Conservation (phyloP, 2,797 vertebrate genomes). For the Myotis myotis region DNA sequence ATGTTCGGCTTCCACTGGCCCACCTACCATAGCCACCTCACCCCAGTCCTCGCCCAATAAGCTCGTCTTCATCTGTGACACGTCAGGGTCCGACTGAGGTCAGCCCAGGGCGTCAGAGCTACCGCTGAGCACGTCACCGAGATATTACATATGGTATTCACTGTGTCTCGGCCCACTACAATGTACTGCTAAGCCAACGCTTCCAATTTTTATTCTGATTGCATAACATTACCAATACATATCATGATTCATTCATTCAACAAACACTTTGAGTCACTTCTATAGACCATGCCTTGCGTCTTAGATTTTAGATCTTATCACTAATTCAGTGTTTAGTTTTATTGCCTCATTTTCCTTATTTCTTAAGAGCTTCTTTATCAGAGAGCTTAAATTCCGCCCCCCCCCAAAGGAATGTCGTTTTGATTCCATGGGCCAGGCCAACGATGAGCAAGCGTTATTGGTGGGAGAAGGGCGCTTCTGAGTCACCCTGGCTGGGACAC, state of each 20-base stretch:
- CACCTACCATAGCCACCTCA: not conserved
- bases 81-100: not conserved
- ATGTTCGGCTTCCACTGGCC: not conserved
- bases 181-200: not conserved
- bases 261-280: not conserved
- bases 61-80: not conserved
- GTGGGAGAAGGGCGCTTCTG: not conserved
- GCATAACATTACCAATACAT: not conserved
- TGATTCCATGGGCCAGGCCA: too few relatives aligned
- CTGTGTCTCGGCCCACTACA: not conserved
- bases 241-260: not conserved
- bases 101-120: not conserved
- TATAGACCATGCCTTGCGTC: not conserved
- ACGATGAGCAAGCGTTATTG: not conserved
- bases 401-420: not conserved
- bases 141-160: fast-evolving
- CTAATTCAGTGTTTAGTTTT: not conserved
- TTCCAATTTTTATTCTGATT: not conserved
- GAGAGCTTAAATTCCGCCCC: not conserved
- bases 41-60: not conserved
- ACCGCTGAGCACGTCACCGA: fast-evolving
- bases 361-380: not conserved
- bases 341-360: not conserved
- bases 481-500: not conserved
- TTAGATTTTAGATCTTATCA: not conserved